Evolutionary conservation across 1,140 invertebrate species (phyloP), one percentile per base, ranked within the genome.

Genomic region (Proctacanthus coquilletti): DNA sequence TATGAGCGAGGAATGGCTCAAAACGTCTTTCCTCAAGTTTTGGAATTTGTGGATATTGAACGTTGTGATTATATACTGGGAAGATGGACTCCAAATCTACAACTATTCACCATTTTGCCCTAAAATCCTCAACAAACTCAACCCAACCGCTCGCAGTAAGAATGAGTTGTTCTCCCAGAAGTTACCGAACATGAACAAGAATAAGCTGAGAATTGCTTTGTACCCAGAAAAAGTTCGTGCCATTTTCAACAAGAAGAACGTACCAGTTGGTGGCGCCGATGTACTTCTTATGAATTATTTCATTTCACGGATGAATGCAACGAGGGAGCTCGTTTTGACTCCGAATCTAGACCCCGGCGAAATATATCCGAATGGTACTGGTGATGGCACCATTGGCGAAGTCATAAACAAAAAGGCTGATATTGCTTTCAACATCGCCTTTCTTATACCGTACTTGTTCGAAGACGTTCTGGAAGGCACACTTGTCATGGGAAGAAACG

Each of bases 11-110:
- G 30, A 35, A 18, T 57, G 54, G 54, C 43, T 57, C 43, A 41
- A 45, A 3, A 41, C 42, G n/a, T 52, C 49, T n/a, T 57, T 57
- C 5, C 29, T 42, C 4, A 51, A 49, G 8, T 57, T 57, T 40
- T 57, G 54, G 54, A 39, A 43, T 21, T 45, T 53, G 18, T 57
- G 54, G 54, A 18, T 55, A 10, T 33, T 57, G 0, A 57, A 57
- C 21, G 48, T 57, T 8, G 54, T 50, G 4, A 53, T 57, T 10
- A 38, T 55, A 2, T 57, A 44, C 32, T 47, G 48, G 45, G 39
- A 44, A 0, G 25, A 41, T 3, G 29, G 40, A 2, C 29, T 57
- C n/a, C 27, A 55, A 18, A 21, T 49, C 0, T 57, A 54, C 36
- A 47, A 54, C 13, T 57, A 57, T 18, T 52, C 52, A 39, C 54